phyloP scores from a whole-genome alignment of 1,140 invertebrate genomes.

The Diabrotica undecimpunctata region DNA sequence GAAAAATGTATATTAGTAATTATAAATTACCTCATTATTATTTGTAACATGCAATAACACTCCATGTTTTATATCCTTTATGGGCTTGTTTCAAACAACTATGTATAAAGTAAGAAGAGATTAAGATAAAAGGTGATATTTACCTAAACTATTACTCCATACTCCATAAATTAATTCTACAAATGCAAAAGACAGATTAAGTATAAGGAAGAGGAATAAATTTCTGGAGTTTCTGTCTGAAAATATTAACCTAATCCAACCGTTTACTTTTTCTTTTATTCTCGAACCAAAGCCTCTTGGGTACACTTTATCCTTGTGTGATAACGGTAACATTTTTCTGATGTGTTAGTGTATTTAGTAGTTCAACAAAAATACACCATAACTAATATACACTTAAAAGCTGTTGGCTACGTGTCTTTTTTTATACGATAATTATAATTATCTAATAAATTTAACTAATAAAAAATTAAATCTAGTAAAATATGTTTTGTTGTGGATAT shows the following conservation, averaged over 20 bases:
- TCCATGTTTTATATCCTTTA: no score
- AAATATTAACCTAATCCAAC: slow-evolving; percentile 84
- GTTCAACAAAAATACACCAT: neutral
- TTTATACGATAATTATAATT: no score
- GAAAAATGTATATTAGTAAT: no score
- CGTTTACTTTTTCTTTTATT: slow-evolving; percentile 67
- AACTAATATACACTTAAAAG: neutral
- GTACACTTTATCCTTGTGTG: slow-evolving; percentile 69
- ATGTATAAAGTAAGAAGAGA: neutral
- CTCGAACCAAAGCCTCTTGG: slow-evolving; percentile 57
- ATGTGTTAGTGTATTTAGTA: neutral
- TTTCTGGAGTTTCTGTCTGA: slow-evolving; percentile 91
- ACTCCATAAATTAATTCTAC: slow-evolving; percentile 94
- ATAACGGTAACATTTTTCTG: slow-evolving; percentile 68
- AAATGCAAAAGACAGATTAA: slow-evolving; percentile 95
- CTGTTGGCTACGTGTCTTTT: neutral
- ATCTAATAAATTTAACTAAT: no score
- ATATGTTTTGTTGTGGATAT: no score
- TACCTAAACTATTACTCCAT: slow-evolving; percentile 90
- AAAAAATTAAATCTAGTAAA: no score
- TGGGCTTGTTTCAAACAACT: no score
- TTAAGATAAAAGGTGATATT: slow-evolving; percentile 29
- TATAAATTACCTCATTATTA: no score
- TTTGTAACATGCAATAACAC: no score
- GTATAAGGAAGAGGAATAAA: slow-evolving; percentile 88